These are phyloP conservation scores for Cryptoblepharus egeriae DNA, from an alignment of 2,797 vertebrate species.

Conservation along the genomic window DNA sequence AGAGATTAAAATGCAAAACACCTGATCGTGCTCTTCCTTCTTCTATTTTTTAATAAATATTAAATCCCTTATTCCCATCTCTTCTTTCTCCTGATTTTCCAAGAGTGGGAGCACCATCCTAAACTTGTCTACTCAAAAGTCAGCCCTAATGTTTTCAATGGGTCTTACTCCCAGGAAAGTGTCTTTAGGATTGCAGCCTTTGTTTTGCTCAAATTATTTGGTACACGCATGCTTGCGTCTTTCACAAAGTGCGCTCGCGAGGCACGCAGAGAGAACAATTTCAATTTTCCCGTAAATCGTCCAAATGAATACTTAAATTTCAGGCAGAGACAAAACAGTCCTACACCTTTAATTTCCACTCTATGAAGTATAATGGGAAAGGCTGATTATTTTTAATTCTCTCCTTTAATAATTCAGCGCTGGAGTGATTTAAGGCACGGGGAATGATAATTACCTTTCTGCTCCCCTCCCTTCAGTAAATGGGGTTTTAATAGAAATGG, in stretches of 20 bases:
- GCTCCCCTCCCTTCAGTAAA: constrained; percentile 73
- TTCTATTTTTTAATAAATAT: constrained; percentile 59
- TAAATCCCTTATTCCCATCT: constrained; percentile 68
- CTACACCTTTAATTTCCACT: constrained; percentile 83
- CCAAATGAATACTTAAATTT: constrained; percentile 80
- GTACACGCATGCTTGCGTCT: constrained; percentile 37
- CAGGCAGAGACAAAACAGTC: constrained; percentile 76
- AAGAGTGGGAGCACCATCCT: no score
- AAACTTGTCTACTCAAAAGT: no score
- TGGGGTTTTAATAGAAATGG: constrained; percentile 82
- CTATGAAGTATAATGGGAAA: constrained; percentile 81
- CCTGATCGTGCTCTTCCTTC: constrained; percentile 64
- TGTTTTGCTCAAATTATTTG: constrained; percentile 49
- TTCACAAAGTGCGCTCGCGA: constrained; percentile 65
- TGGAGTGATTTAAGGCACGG: constrained; percentile 78
- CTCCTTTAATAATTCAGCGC: constrained; percentile 80
- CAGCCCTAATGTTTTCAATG: no score
- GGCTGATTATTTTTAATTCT: constrained; percentile 86
- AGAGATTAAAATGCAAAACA: constrained; percentile 80
- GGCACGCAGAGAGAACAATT: constrained; percentile 72
- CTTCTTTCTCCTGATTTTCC: constrained; percentile 71
- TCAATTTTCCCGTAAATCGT: constrained; percentile 76
- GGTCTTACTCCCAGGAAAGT: no score
- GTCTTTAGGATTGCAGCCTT: no score
- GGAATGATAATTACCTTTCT: constrained; percentile 80